Evolutionary conservation across 2,888 invertebrate species (phyloP).

Genomic region (Phlogophora meticulosa): DNA sequence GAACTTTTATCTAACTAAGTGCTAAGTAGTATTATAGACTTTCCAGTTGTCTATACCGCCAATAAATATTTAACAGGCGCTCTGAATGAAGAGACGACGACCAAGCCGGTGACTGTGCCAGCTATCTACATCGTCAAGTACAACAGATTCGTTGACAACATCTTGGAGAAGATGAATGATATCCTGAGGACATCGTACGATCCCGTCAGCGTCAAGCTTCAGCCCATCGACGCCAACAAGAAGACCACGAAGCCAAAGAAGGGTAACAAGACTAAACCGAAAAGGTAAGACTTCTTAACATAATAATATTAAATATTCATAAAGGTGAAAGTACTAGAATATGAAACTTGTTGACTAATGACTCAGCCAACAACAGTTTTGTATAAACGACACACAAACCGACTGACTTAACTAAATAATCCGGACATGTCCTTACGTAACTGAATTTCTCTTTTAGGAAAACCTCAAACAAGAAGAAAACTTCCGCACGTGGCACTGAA

Average conservation of each 20-base stretch:
- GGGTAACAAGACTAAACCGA: constrained; percentile 80
- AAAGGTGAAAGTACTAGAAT: constrained; percentile 44
- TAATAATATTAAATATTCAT: constrained; percentile 3
- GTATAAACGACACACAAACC: constrained; percentile 21
- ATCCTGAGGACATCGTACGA: constrained; percentile 95
- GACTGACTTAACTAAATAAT: constrained; percentile 28
- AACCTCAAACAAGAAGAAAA: constrained; percentile 84
- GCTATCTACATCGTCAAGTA: constrained; percentile 95
- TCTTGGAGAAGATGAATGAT: constrained; percentile 95
- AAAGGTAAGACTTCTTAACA: constrained; percentile 75
- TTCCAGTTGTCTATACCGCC: constrained; percentile 36
- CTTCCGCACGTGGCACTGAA: constrained; percentile 78
- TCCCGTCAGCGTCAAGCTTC: constrained; percentile 95
- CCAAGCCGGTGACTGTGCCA: constrained; percentile 89
- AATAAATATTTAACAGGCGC: constrained; percentile 83
- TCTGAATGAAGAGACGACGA: constrained; percentile 81
- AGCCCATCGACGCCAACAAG: constrained; percentile 90
- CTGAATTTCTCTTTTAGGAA: constrained; percentile 76
- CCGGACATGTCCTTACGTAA: constrained; percentile 47
- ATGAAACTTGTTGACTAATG: constrained; percentile 21
- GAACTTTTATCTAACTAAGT: not conserved
- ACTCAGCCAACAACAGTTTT: not conserved
- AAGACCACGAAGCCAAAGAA: constrained; percentile 89
- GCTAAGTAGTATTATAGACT: not conserved
- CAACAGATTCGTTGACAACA: constrained; percentile 96